Evolutionary conservation across 1,140 invertebrate species (phyloP).

Genomic region (Drosophila parvula): DNA sequence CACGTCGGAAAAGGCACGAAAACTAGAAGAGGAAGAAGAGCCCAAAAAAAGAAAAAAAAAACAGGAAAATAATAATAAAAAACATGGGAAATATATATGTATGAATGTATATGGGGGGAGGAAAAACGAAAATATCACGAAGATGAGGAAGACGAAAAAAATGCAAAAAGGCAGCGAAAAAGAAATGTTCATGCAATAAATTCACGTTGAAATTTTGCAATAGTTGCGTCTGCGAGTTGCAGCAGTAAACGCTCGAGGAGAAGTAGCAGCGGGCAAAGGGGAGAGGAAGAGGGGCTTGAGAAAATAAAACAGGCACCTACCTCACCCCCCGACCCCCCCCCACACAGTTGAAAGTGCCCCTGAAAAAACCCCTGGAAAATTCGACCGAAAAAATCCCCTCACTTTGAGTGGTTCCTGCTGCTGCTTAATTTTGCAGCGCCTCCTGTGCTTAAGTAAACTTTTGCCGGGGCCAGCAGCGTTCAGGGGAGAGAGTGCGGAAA

Average conservation of each 20-base stretch:
- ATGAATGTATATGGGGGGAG: background rate
- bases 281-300: constrained; percentile 4
- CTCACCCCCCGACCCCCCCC: background rate
- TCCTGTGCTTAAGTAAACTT: constrained; percentile 63
- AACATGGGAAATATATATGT: constrained; percentile 24
- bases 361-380: background rate
- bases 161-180: constrained; percentile 46
- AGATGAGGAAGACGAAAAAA: constrained; percentile 44
- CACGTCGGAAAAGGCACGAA: constrained; percentile 38
- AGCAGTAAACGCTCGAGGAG: constrained; percentile 40
- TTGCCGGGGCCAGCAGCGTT: constrained; percentile 4
- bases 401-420: constrained; percentile 54
- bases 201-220: constrained; percentile 76
- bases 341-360: too few species aligned
- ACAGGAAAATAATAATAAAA: constrained; percentile 21
- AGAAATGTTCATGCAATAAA: constrained; percentile 71
- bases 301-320: constrained; percentile 52
- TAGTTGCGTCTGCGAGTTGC: constrained; percentile 66
- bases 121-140: constrained; percentile 52
- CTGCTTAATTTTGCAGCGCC: constrained; percentile 63
- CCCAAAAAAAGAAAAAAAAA: background rate
- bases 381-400: constrained; percentile 10
- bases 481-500: background rate
- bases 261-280: constrained; percentile 13
- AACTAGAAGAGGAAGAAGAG: constrained; percentile 21